Conservation (phyloP, 2,888 invertebrate species). For the Zaprionus lineosus region DNA sequence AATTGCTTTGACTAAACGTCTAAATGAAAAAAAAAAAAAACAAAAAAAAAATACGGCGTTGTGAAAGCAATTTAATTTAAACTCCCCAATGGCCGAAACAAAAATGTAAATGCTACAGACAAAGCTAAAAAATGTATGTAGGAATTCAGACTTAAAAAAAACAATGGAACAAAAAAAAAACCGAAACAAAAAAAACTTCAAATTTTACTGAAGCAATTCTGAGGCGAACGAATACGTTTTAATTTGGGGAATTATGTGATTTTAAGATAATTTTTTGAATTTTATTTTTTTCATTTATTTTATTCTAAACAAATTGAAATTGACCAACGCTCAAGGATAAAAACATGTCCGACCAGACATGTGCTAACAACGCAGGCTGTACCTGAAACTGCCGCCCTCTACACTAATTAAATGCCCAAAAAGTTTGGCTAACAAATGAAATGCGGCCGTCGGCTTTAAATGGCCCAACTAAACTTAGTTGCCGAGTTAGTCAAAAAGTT, state of each 20-base stretch:
- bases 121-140: conserved; percentile 38
- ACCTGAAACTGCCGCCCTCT: not conserved
- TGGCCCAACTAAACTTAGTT: conserved; percentile 58
- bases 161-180: conserved; percentile 2
- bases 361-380: conserved; percentile 1
- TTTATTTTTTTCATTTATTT: no score
- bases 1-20: conserved; percentile 41
- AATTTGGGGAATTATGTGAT: conserved; percentile 62
- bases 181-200: conserved; percentile 12
- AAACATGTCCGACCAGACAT: conserved; percentile 6
- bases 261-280: conserved; percentile 71
- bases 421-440: conserved; percentile 54
- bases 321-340: conserved; percentile 46
- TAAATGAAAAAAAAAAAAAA: conserved; percentile 19
- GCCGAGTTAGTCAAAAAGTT: conserved; percentile 64
- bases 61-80: conserved; percentile 69
- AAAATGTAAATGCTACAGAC: conserved; percentile 49
- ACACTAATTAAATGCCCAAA: conserved; percentile 58
- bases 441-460: conserved; percentile 59
- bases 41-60: conserved; percentile 22
- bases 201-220: conserved; percentile 60
- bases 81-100: conserved; percentile 44
- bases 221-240: conserved; percentile 60
- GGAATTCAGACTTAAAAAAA: conserved; percentile 21
- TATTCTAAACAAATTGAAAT: conserved; percentile 61